These are phyloP conservation scores for Panurus biarmicus DNA, from an alignment of 2,113 vertebrate species.

Conservation along the genomic window DNA sequence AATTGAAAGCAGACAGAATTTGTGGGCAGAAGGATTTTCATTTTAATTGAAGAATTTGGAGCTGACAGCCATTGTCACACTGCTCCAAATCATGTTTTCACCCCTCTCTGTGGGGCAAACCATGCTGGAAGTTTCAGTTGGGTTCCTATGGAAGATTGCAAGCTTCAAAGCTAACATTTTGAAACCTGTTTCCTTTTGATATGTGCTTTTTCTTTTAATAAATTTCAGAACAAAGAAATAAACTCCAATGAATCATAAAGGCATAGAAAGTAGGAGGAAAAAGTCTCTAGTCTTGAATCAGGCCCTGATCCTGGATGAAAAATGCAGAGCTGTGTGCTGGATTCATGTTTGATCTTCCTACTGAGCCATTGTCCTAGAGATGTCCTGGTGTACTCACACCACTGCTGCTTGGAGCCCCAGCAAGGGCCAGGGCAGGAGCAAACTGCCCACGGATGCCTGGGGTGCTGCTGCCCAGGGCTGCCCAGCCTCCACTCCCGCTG, in stretches of 20 bases:
- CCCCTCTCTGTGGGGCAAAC: neutral
- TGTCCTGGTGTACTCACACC: rapidly evolving
- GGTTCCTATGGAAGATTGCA: slow-evolving; percentile 16
- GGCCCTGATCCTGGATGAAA: neutral
- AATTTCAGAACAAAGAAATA: slow-evolving; percentile 29
- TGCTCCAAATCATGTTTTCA: slow-evolving; percentile 13
- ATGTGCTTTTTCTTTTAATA: neutral
- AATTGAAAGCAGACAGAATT: neutral
- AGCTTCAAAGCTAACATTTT: slow-evolving; percentile 24
- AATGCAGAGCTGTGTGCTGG: neutral
- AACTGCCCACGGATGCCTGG: rapidly evolving
- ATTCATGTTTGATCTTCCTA: neutral
- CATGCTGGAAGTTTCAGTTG: neutral
- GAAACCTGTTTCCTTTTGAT: slow-evolving; percentile 42
- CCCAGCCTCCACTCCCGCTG: rapidly evolving
- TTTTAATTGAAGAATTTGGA: slow-evolving; percentile 24
- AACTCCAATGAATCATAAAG: slow-evolving; percentile 34
- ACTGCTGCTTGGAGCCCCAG: neutral
- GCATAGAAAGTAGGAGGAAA: neutral
- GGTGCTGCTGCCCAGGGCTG: no score
- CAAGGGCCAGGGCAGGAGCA: neutral
- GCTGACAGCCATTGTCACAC: neutral
- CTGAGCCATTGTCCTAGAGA: neutral
- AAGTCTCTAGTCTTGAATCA: neutral
- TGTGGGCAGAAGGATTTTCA: slow-evolving; percentile 30